These are phyloP conservation scores for Lochmaea crataegi DNA, from an alignment of 2,888 invertebrate genomes.

Conservation along the genomic window DNA sequence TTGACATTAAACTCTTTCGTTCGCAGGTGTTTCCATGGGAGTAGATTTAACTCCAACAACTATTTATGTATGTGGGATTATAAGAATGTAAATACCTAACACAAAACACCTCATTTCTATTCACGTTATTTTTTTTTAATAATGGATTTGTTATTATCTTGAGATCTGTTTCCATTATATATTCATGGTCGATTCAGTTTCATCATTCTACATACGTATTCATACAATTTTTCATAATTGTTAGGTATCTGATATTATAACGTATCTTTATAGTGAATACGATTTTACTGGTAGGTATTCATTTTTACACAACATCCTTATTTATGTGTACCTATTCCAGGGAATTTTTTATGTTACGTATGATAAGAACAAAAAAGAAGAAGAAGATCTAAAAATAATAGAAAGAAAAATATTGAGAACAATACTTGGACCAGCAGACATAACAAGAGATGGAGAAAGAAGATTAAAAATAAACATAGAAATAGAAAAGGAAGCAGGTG, in stretches of 20 bases:
- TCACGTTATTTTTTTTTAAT: background rate
- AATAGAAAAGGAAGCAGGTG: too few species aligned
- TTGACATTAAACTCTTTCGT: too few species aligned
- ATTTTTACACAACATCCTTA: too few species aligned
- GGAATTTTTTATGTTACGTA: too few species aligned
- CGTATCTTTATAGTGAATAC: background rate
- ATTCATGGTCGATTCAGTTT: constrained; percentile 12
- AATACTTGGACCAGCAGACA: too few species aligned
- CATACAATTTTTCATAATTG: background rate
- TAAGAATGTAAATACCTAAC: background rate
- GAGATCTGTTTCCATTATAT: constrained; percentile 9
- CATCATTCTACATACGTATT: background rate
- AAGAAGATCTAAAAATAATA: too few species aligned
- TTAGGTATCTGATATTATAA: constrained; percentile 1
- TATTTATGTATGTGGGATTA: background rate
- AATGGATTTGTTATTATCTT: background rate
- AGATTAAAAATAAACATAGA: too few species aligned
- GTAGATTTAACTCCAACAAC: background rate
- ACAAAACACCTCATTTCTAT: constrained; percentile 5
- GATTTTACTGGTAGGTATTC: too few species aligned
- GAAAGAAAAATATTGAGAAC: too few species aligned
- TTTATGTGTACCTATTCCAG: too few species aligned
- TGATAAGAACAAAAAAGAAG: too few species aligned
- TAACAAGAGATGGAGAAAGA: too few species aligned
- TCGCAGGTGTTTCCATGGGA: background rate